Evolutionary conservation across 1,140 invertebrate species (phyloP).

Genomic region (Procambarus virginalis): DNA sequence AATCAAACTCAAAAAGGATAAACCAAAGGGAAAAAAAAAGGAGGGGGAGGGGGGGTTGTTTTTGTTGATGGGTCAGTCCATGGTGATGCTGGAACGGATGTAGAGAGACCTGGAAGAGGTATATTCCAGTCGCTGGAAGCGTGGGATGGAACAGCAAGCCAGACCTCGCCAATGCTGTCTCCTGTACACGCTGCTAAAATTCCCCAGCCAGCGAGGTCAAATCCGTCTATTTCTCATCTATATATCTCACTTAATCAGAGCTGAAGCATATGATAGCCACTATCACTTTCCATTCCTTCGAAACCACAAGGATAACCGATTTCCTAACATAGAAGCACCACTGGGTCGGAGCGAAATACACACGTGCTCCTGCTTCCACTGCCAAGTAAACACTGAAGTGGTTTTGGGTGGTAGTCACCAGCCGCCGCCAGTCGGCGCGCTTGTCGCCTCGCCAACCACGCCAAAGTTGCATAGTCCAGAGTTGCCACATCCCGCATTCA

Average conservation of each 20-base stretch:
- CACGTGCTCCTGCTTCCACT: conserved; percentile 35
- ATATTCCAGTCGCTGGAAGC: conserved; percentile 25
- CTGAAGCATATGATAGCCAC: conserved; percentile 6
- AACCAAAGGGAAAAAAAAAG: conserved; percentile 46
- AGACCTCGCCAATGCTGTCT: conserved; percentile 18
- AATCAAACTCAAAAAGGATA: conserved; percentile 19
- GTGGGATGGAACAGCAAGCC: neutral
- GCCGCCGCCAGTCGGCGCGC: conserved; percentile 40
- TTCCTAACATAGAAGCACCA: conserved; percentile 51
- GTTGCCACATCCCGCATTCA: conserved; percentile 30
- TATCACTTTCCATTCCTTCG: conserved; percentile 42
- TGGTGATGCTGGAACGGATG: conserved; percentile 14
- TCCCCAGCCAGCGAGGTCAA: conserved; percentile 17
- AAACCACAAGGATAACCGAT: conserved; percentile 26
- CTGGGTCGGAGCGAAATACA: conserved; percentile 26
- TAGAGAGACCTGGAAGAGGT: neutral
- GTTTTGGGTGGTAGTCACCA: conserved; percentile 52
- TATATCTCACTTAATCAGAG: neutral
- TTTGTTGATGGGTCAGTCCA: conserved; percentile 42
- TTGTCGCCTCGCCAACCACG: conserved; percentile 12
- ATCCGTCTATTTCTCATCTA: conserved; percentile 20
- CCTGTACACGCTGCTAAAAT: conserved; percentile 50
- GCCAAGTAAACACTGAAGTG: conserved; percentile 60
- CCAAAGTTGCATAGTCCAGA: conserved; percentile 27
- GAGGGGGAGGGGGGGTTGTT: neutral